Base-by-base conservation (phyloP, 23 tunicate genomes). In the Halocynthia roretzi region DNA sequence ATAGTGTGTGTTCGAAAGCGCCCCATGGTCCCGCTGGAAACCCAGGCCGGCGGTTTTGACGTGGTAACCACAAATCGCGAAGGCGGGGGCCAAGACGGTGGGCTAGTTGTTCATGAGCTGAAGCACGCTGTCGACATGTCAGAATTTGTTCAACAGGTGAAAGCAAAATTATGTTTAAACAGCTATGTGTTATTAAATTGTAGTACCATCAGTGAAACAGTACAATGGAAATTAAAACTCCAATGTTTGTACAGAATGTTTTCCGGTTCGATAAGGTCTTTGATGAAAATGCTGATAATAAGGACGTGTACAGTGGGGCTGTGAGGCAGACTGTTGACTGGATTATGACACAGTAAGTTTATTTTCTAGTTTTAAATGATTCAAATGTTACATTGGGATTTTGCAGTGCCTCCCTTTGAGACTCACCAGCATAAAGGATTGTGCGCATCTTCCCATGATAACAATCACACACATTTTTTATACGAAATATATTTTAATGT, bases 211-310 rank as follows among this genome's bases (percentile, higher is more conserved):
- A 67, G 19, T 48, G 5, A 40, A 67, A 67, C 71, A 67, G 71
- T 20, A 65, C 49, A 65, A 21, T 65, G 70, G 9, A 65, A 65
- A 40, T 15, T 21, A 65, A 65, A 40, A 10, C 70, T 65, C 70
- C 5, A 1, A 14, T 14, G 17, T 40, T 21, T 65, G 49, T 65
- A 21, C 18, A 74, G 78, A 74, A 74, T 74, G 56, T 74, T 54
- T 74, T 74, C 19, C 78, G 55, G 55, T 74, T 74, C 78, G 78
- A 74, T 17, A 74, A 74, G 31, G 78, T 74, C 2, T 74, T 74
- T 6, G 2, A 62, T 44, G 78, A 74, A n/a, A 20, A 44, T 12
- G 56, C 19, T 8, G 55, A 19, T 9, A 74, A 74, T 44, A 52
- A 74, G 55, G 78, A 74, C 62, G 21, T 74, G 31, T 74, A 74